Conservation (phyloP, 2,113 vertebrate genomes). For the Sakesphorus luctuosus region DNA sequence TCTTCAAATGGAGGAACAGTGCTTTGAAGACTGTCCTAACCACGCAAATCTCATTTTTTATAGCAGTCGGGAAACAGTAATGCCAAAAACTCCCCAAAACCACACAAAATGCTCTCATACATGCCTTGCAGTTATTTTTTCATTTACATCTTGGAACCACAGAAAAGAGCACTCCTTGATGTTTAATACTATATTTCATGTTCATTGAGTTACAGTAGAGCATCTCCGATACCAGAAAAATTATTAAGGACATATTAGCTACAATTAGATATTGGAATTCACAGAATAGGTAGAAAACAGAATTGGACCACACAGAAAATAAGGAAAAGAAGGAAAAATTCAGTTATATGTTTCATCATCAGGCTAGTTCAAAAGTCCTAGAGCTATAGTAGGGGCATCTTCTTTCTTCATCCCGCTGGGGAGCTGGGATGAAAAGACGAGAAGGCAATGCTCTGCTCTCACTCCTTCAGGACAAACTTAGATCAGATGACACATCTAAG, state of each 20-base stretch:
- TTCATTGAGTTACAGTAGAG: neutral
- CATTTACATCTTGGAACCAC: neutral
- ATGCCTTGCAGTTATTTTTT: neutral
- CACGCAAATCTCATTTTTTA: conserved; percentile 15
- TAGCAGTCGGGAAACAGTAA: neutral
- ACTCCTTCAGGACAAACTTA: neutral
- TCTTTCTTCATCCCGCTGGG: neutral
- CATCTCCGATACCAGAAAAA: conserved; percentile 15
- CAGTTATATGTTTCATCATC: neutral
- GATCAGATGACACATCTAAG: neutral
- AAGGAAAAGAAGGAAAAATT: neutral
- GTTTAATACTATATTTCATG: neutral
- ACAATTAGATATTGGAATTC: conserved; percentile 21
- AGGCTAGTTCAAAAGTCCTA: neutral
- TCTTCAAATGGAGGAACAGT: neutral
- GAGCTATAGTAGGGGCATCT: neutral
- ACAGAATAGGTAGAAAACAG: conserved; percentile 24
- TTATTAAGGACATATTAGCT: neutral
- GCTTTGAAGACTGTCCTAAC: neutral
- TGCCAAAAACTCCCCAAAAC: neutral
- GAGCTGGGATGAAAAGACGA: neutral
- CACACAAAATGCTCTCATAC: neutral
- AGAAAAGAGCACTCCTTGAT: neutral
- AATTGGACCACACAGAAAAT: neutral
- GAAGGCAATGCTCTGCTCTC: neutral